Percentiles rank a stretch among this genome's conserved stretches.
Conservation (phyloP, 2,797 vertebrate genomes). For the Ispidina lecontei region DNA sequence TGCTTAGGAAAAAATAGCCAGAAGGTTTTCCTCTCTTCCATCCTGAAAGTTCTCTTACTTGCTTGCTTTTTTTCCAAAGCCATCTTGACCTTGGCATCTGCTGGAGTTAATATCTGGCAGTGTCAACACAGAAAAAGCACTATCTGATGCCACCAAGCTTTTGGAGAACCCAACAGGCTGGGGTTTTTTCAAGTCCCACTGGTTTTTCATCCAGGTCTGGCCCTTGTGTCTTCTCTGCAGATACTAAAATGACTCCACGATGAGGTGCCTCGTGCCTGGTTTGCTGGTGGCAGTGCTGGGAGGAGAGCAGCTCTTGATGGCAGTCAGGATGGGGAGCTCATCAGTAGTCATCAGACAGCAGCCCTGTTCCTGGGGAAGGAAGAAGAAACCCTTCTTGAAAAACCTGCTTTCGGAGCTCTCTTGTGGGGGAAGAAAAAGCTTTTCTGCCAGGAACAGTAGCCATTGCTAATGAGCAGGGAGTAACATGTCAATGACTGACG, state of each 20-base stretch:
- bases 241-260: neutral
- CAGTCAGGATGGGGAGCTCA: neutral
- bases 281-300: neutral
- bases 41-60: neutral
- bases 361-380: neutral
- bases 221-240: neutral
- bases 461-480: constrained; percentile 50
- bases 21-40: neutral
- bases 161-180: neutral
- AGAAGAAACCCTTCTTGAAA: neutral
- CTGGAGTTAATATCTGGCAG: neutral
- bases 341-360: fast-evolving
- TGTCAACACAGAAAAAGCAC: neutral
- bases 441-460: constrained; percentile 65
- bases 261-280: neutral
- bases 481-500: constrained; percentile 66
- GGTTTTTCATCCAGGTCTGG: neutral
- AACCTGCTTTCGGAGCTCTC: neutral
- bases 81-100: fast-evolving
- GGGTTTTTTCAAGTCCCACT: neutral
- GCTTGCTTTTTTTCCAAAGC: neutral
- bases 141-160: neutral
- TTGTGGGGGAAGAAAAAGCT: neutral
- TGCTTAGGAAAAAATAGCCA: neutral
- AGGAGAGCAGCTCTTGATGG: fast-evolving